Evolutionary conservation across 2,888 invertebrate species (phyloP), one percentile per base, ranked within the genome.

Genomic region (Acholoe squamosa): DNA sequence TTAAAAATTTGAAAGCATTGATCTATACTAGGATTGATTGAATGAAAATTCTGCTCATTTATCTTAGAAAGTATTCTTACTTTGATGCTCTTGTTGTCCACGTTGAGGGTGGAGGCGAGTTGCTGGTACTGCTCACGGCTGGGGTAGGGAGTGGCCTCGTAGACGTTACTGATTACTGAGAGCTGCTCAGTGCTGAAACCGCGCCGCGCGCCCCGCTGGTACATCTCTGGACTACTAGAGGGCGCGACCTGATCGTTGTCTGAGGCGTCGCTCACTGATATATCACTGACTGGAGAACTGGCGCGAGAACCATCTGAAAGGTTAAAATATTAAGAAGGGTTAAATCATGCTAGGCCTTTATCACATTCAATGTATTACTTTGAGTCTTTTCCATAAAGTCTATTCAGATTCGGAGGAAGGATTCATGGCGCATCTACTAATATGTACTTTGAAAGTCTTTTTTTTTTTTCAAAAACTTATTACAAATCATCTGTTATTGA

Each of bases 161-260:
- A 43, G 5, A 80, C 1, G 22, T 14, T 0, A 1, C 34, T 10
- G 12, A 80, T 16, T 0, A 16, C 33, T 7, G 1, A 16, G 12
- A 80, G 34, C 19, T 80, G 80, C n/a, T 80, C 43, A 3, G 16
- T 16, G 76, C n/a, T n/a, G 76, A 76, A 76, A 10, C 31, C 25
- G 16, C 43, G 34, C 34, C 43, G 7, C 16, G 0, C 80, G 1
- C 80, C 76, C 28, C 31, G 76, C 25, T 22, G 33, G 71, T 28
- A 7, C 76, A 25, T 80, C 34, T 34, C 34, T 5, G 25, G 14
- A 22, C 34, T 43, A 7, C 19, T 33, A 19, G 80, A 80, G 80
- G 80, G 80, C 80, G 80, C 80, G 0, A 80, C 80, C 43, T 80
- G 80, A 22, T 80, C 80, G n/a, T 16, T n/a, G 80, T 80, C 33